Conservation (phyloP, 2,888 invertebrate species). For the Trichogramma evanescens region DNA sequence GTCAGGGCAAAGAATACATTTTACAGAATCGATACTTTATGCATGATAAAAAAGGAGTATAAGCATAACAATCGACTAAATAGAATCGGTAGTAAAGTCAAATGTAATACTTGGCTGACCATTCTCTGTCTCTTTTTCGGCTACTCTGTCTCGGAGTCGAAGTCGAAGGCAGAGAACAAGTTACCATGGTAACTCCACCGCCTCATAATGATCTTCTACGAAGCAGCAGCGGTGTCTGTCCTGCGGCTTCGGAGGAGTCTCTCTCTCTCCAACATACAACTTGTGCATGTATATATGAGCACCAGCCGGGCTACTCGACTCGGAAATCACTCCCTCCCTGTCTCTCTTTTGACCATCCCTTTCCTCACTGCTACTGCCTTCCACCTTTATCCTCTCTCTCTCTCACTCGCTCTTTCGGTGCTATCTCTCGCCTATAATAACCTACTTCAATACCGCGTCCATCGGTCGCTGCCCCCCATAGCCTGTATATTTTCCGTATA, state of each 20-base stretch:
- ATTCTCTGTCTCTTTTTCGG: constrained; percentile 31
- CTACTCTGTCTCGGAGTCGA: constrained; percentile 27
- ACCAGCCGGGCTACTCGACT: constrained; percentile 32
- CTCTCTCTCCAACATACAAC: constrained; percentile 38
- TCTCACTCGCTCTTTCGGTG: not conserved
- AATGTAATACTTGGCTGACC: constrained; percentile 44
- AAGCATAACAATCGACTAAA: constrained; percentile 36
- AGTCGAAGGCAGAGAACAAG: constrained; percentile 31
- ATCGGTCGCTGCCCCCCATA: no score
- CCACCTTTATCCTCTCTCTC: constrained; percentile 10
- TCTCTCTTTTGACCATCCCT: not conserved
- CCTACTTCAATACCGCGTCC: not conserved
- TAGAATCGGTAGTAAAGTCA: constrained; percentile 43
- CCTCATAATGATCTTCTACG: constrained; percentile 45
- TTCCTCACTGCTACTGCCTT: not conserved
- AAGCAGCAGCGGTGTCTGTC: constrained; percentile 22
- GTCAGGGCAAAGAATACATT: no score
- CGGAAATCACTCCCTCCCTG: constrained; percentile 15
- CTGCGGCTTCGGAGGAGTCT: constrained; percentile 35
- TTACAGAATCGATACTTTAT: no score
- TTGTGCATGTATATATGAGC: constrained; percentile 38
- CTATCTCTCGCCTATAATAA: constrained; percentile 12
- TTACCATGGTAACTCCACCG: constrained; percentile 44
- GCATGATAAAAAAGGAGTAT: constrained; percentile 17
- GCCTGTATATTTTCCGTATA: no score